Evolutionary conservation across 2,888 invertebrate genomes (phyloP).

Genomic region (Eristalis tenax): DNA sequence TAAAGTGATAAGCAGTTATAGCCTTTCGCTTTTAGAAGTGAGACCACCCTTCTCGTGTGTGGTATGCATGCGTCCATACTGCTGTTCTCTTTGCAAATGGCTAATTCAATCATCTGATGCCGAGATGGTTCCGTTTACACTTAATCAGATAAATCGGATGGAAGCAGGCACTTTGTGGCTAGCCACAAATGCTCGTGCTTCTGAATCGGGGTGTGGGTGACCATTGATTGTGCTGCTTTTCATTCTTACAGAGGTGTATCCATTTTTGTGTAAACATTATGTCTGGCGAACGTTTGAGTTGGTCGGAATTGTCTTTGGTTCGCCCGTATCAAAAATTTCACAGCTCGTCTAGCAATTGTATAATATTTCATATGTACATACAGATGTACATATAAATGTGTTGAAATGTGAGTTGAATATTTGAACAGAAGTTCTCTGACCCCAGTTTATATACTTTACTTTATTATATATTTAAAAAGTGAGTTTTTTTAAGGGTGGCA

Average conservation of each 20-base stretch:
- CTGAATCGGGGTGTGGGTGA: constrained; percentile 44
- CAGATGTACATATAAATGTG: constrained; percentile 5
- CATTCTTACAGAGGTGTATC: constrained; percentile 48
- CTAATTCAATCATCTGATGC: constrained; percentile 79
- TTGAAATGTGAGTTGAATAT: constrained; percentile 28
- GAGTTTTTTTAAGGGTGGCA: too few species aligned
- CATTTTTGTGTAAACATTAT: constrained; percentile 68
- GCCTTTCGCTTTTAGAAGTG: constrained; percentile 65
- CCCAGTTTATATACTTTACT: not conserved
- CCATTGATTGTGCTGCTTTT: constrained; percentile 32
- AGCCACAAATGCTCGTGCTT: constrained; percentile 72
- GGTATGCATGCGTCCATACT: constrained; percentile 54
- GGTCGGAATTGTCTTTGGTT: constrained; percentile 61
- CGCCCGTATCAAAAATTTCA: constrained; percentile 71
- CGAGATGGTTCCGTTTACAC: constrained; percentile 74
- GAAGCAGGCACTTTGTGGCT: constrained; percentile 74
- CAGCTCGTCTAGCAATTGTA: constrained; percentile 71
- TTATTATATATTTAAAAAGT: not conserved
- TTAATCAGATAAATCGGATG: constrained; percentile 74
- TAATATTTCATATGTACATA: constrained; percentile 21
- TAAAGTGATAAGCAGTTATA: constrained; percentile 74
- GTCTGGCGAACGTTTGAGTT: constrained; percentile 60
- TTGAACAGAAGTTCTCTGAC: constrained; percentile 35
- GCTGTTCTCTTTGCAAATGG: constrained; percentile 75
- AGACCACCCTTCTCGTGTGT: constrained; percentile 38